Base-by-base conservation (phyloP, 2,113 vertebrate genomes). In the Lutjanus erythropterus region DNA sequence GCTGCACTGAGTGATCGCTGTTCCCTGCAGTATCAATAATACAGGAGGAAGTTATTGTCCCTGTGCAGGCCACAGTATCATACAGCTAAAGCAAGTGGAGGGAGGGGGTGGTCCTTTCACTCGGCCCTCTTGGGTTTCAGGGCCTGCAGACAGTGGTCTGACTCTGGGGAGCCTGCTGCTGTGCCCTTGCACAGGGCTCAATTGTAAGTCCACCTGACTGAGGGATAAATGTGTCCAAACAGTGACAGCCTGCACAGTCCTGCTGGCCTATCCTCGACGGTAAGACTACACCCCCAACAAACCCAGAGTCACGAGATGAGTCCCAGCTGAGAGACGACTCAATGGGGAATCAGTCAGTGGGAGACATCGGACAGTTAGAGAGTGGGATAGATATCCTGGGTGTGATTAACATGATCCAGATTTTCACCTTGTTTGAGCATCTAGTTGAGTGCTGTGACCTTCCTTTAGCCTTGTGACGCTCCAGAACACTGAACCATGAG, bases 11-110 rank as follows among this genome's bases (percentile, higher is more conserved):
- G 90, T 92, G 95, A 95, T 94, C 56, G 90, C 92, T 91, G 92
- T 93, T 95, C 93, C 93, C 91, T 29, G 53, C 25, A 31, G 87
- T 92, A 95, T 96, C 92, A 95, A 96, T 96, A 95, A 96, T 96
- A 95, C 88, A 96, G 93, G 93, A 95, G 94, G 93, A 95, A 91
- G 93, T 95, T 95, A 95, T 96, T 96, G 94, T 96, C 93, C 90
- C 80, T 65, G 85, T 84, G 88, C 88, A 87, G 82, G 89, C 84
- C 87, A 88, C 86, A 89, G 91, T 91, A 88, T 94, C 88, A 85
- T 88, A 90, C 91, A 87, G 92, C 83, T 89, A 83, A 93, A 89
- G 83, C 71, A 61, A 74, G 77, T 69, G 83, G 88, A 87, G 80
- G 80, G 86, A 80, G 69, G 84, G 31, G 75, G 83, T 64, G 81